Evolutionary conservation across 1,140 invertebrate genomes (phyloP), one percentile per base, ranked within the genome.

Genomic region (Drosophila kurseongensis): DNA sequence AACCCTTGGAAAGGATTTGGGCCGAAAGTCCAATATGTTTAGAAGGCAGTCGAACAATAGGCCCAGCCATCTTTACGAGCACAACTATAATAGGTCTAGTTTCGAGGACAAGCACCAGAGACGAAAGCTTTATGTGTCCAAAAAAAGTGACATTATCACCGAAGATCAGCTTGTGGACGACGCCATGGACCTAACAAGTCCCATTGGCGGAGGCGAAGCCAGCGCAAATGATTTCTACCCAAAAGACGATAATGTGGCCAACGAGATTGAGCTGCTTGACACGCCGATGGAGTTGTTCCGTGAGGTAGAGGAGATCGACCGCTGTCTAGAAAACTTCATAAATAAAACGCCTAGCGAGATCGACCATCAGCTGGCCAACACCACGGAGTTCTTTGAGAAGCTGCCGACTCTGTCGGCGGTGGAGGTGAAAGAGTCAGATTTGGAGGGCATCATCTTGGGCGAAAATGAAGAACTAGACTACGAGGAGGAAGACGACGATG

Each of bases 401-500:
- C 35, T 75, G 55, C 12, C 75, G 1, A 50, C 23, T 14, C n/a
- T 36, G 1, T 14, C 62, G 5, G 38, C 18, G 5, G 8, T 36
- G 0, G n/a, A 36, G 1, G 12, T 5, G 0, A 12, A 58, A 2
- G 57, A 72, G 10, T 52, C 69, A 0, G 47, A 73, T 2, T 36
- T 88, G 2, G 42, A 68, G 5, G n/a, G 5, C 29, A 5, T 61
- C 7, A 61, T 56, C 6, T 12, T 41, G 5, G 16, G 23, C 4
- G 27, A 42, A 4, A 38, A 79, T 12, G 60, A 63, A 42, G 47
- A 32, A 9, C 38, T 88, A 0, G 62, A 75, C 51, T 84, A 69
- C 5, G 60, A 71, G 9, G 65, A 60, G 0, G 57, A 62, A 14
- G 67, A 71, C 42, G 47, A 59, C 12, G 84, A 89, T 62, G 41